A percentile compares a stretch with the other conserved stretches of the same genome.
These are phyloP conservation scores for Prunella strophiata DNA, from an alignment of 2,797 vertebrate genomes.

Conservation along the genomic window DNA sequence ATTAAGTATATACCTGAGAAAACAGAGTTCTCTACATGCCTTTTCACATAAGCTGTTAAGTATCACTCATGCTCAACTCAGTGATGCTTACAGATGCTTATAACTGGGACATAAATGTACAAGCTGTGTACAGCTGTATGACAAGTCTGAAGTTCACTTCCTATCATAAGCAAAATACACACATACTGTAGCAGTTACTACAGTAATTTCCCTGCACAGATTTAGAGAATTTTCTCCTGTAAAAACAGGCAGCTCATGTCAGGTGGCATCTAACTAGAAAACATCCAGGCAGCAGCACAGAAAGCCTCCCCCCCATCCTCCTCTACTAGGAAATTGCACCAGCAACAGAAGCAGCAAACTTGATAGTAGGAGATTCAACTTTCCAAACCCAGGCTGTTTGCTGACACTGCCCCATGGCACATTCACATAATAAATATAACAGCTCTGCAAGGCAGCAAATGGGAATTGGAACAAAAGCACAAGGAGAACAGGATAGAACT, in stretches of 20 bases:
- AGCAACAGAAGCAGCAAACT: neutral
- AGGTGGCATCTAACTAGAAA: neutral
- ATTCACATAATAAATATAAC: rapidly evolving
- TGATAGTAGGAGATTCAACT: neutral
- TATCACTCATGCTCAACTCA: neutral
- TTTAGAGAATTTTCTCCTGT: neutral
- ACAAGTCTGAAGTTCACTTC: neutral
- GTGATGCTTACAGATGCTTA: neutral
- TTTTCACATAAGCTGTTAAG: neutral
- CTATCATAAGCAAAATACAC: neutral
- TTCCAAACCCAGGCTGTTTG: neutral
- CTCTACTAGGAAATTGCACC: neutral
- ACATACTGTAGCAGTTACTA: neutral
- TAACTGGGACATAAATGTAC: neutral
- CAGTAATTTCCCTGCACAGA: neutral
- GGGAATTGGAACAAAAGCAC: neutral
- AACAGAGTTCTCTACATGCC: neutral
- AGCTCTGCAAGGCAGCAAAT: neutral
- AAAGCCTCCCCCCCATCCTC: neutral
- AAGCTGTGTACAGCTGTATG: neutral
- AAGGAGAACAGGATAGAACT: neutral
- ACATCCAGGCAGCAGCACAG: neutral
- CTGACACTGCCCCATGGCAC: neutral
- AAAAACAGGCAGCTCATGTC: neutral
- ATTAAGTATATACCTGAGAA: neutral